Conservation (phyloP, 2,797 vertebrate species). For the Acanthurus lineatus region DNA sequence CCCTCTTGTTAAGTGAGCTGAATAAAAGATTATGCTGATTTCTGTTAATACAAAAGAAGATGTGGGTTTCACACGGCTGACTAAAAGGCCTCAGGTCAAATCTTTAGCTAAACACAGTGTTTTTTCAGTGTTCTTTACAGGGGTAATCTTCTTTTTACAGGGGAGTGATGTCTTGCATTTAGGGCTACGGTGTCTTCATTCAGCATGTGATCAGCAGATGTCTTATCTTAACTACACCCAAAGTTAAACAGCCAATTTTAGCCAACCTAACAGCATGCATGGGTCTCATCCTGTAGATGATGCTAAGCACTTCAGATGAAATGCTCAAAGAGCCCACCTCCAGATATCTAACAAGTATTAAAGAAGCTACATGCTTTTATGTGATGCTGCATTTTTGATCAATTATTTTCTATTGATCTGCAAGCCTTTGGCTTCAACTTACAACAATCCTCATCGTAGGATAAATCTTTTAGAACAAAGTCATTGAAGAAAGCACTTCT, state of each 20-base stretch:
- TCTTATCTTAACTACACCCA: slow-evolving; percentile 12
- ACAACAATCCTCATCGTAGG: neutral
- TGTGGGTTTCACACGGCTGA: slow-evolving; percentile 26
- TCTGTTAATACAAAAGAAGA: slow-evolving; percentile 28
- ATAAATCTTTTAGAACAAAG: neutral
- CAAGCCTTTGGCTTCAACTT: neutral
- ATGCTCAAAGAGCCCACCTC: slow-evolving; percentile 6
- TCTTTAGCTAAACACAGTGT: slow-evolving; percentile 4
- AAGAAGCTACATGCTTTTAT: neutral
- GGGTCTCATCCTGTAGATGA: neutral
- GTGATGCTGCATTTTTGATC: neutral
- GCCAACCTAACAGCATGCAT: neutral
- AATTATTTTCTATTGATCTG: neutral
- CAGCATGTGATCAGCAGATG: slow-evolving; percentile 4
- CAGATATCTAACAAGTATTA: slow-evolving; percentile 3
- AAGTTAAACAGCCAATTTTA: slow-evolving; percentile 6
- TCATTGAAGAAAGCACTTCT: neutral
- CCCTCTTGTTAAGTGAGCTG: slow-evolving; percentile 25
- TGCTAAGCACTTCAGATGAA: neutral
- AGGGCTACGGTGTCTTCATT: neutral
- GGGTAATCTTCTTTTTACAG: slow-evolving; percentile 26
- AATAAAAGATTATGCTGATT: slow-evolving; percentile 48
- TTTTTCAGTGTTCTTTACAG: slow-evolving; percentile 31
- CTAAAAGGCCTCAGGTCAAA: slow-evolving; percentile 24
- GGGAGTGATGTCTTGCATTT: slow-evolving; percentile 1